phyloP scores from a whole-genome alignment of 2,113 vertebrate species.

The Nipponia nippon region DNA sequence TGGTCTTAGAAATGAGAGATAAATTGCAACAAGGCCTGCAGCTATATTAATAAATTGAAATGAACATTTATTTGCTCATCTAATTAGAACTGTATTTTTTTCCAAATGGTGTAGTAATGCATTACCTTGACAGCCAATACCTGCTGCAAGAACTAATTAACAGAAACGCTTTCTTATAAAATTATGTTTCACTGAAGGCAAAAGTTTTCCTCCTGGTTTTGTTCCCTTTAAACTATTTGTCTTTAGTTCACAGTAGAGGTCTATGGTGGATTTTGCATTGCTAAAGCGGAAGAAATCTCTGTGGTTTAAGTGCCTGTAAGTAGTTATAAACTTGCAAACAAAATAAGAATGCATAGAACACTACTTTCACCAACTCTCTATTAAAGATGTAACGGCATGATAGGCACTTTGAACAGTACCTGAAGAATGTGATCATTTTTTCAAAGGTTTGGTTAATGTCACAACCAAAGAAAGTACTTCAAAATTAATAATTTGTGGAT shows the following conservation, averaged over 20 bases:
- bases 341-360: neutral
- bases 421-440: neutral
- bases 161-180: slow-evolving; percentile 34
- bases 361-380: slow-evolving; percentile 6
- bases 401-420: neutral
- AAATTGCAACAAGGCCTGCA: slow-evolving; percentile 77
- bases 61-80: slow-evolving; percentile 81
- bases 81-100: slow-evolving; percentile 77
- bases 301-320: neutral
- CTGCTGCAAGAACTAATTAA: slow-evolving; percentile 68
- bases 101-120: slow-evolving; percentile 66
- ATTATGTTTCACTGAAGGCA: slow-evolving; percentile 20
- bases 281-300: neutral
- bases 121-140: slow-evolving; percentile 66
- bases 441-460: neutral
- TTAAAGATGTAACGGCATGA: neutral
- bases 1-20: slow-evolving; percentile 76
- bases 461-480: neutral
- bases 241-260: neutral
- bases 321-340: slow-evolving; percentile 16
- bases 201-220: slow-evolving; percentile 11
- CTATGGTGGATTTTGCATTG: neutral
- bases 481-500: neutral
- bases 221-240: neutral
- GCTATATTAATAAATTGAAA: slow-evolving; percentile 84